Evolutionary conservation across 2,797 vertebrate species (phyloP), one percentile per base, ranked within the genome.

Genomic region (Sibirionetta formosa): DNA sequence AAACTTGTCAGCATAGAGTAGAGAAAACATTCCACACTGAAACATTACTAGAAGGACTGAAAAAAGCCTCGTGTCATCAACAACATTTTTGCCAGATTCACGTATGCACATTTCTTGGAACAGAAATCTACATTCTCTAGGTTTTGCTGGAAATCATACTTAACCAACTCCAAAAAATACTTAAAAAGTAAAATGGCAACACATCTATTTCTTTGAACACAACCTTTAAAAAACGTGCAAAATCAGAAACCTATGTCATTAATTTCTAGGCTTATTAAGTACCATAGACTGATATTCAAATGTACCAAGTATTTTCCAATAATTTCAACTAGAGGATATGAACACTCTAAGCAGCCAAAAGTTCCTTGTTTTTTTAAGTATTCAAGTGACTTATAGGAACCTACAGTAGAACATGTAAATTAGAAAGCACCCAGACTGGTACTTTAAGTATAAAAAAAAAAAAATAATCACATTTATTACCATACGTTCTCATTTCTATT

Each of bases 131-230:
- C 23, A 40, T 73, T 58, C n/a, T 64, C 26, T 72, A 57, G 19
- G 26, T 63, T 91, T 93, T 83, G 38, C 12, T 70, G 35, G 80
- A 82, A 79, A 76, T 23, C 60, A 86, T 61, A 57, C 66, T 80
- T 82, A 84, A 88, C 46, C 22, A 73, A 89, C 46, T 79, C 19
- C 27, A 83, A 88, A 89, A 68, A 94, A 86, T 65, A 86, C 60
- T 14, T 6, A 33, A 88, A 27, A 56, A 75, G 1, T 50, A 70
- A 63, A 61, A 78, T 36, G 2, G 19, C 1, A 12, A 17, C 5
- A 3, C 14, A 38, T 16, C 14, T 60, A 10, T 48, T 61, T 18
- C 48, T 91, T 66, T 88, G 7, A 90, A 76, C 10, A 31, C 70
- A 18, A 72, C 26, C 68, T 65, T 31, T 82, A 57, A 5, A 81